These are phyloP conservation scores for Rhabditoides inermis DNA, from an alignment of 2,888 invertebrate species.

Conservation along the genomic window DNA sequence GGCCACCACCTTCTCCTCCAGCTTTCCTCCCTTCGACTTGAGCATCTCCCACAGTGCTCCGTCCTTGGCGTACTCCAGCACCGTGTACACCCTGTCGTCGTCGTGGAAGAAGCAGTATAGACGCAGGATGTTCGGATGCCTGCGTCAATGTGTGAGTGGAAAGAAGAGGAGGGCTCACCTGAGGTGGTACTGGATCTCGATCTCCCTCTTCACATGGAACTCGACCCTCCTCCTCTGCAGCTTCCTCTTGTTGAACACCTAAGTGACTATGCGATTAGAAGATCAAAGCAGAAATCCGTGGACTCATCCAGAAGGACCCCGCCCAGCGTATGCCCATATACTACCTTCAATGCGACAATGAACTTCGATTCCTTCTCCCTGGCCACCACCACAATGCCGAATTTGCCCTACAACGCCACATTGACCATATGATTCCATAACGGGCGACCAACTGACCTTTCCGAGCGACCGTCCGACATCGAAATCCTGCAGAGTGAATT, in stretches of 20 bases:
- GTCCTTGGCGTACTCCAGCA: constrained; percentile 80
- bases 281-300: too few relatives aligned
- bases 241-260: constrained; percentile 57
- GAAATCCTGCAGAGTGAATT: constrained; percentile 75
- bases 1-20: constrained; percentile 27
- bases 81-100: constrained; percentile 79
- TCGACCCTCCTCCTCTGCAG: constrained; percentile 55
- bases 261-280: not conserved
- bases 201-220: constrained; percentile 57
- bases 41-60: constrained; percentile 70
- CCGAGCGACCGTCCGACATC: constrained; percentile 86
- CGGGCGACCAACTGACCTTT: constrained; percentile 61
- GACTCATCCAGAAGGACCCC: too few relatives aligned
- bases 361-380: constrained; percentile 77
- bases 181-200: constrained; percentile 58
- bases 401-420: too few relatives aligned
- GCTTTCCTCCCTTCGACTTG: constrained; percentile 37
- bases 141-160: constrained; percentile 47
- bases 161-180: constrained; percentile 17
- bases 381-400: constrained; percentile 90
- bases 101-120: constrained; percentile 94
- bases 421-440: too few relatives aligned
- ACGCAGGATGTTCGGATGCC: constrained; percentile 84
- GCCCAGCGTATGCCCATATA: too few relatives aligned
- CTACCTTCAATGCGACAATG: constrained; percentile 58